phyloP scores from a whole-genome alignment of 2,888 invertebrate species.

The Lottia gigantea region DNA sequence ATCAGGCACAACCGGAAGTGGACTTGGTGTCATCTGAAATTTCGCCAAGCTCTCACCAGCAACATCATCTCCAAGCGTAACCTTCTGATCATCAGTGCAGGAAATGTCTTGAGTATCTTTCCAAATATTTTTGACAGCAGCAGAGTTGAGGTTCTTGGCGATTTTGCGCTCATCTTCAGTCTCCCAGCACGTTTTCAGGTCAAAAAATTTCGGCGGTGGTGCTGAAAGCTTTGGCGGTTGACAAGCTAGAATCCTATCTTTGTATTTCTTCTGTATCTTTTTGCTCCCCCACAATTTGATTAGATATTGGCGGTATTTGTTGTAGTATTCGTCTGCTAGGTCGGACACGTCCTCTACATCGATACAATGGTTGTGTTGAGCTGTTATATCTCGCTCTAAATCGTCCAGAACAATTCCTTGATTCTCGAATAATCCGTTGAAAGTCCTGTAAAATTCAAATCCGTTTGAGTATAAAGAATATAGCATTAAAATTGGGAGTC shows the following conservation, averaged over 20 bases:
- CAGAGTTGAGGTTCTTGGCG: not conserved
- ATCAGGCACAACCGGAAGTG: not conserved
- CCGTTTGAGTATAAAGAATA: too few relatives aligned
- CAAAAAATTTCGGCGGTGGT: not conserved
- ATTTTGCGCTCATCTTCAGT: not conserved
- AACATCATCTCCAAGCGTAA: not conserved
- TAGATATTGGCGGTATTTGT: conserved; percentile 30
- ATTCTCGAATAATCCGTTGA: too few relatives aligned
- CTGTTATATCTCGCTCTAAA: conserved; percentile 7
- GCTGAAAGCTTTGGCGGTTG: not conserved
- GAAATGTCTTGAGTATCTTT: not conserved
- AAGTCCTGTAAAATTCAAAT: too few relatives aligned
- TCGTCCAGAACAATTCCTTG: not conserved
- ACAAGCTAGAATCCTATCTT: not conserved
- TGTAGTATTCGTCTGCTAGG: conserved; percentile 33
- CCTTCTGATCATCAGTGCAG: not conserved
- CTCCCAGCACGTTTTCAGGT: not conserved
- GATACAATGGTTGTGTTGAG: conserved; percentile 34
- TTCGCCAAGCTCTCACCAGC: too few relatives aligned
- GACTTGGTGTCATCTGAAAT: not conserved
- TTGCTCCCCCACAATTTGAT: conserved; percentile 10
- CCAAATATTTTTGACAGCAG: not conserved
- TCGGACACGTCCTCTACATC: conserved; percentile 33
- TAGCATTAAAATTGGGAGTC: too few relatives aligned
- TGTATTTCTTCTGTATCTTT: not conserved